Conservation (phyloP, 2,113 vertebrate species). For the Diglossa brunneiventris region DNA sequence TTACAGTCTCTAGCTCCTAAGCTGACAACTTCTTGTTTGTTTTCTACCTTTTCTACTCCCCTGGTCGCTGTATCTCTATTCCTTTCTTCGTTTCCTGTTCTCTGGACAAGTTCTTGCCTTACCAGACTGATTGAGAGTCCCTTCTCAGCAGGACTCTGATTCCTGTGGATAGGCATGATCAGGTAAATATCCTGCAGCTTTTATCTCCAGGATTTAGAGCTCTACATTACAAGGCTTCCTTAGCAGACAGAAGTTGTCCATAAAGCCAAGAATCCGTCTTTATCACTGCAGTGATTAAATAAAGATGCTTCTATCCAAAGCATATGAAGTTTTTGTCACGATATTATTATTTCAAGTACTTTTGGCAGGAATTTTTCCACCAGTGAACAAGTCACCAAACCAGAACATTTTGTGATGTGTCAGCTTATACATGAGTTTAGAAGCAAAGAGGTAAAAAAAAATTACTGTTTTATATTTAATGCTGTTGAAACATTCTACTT, state of each 20-base stretch:
- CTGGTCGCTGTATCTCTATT: neutral
- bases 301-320: neutral
- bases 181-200: neutral
- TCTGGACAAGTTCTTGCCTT: neutral
- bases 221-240: neutral
- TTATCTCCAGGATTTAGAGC: neutral
- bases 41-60: neutral
- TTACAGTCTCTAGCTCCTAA: neutral
- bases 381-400: neutral
- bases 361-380: neutral
- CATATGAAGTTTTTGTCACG: neutral
- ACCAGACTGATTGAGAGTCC: neutral
- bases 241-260: neutral
- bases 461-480: neutral
- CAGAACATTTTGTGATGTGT: neutral
- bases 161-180: neutral
- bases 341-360: neutral
- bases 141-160: neutral
- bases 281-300: neutral
- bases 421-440: neutral
- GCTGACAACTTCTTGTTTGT: neutral
- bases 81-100: neutral
- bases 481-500: neutral
- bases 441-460: neutral
- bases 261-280: neutral